Evolutionary conservation across 2,888 invertebrate species (phyloP).

Genomic region (Miltochrista miniata): DNA sequence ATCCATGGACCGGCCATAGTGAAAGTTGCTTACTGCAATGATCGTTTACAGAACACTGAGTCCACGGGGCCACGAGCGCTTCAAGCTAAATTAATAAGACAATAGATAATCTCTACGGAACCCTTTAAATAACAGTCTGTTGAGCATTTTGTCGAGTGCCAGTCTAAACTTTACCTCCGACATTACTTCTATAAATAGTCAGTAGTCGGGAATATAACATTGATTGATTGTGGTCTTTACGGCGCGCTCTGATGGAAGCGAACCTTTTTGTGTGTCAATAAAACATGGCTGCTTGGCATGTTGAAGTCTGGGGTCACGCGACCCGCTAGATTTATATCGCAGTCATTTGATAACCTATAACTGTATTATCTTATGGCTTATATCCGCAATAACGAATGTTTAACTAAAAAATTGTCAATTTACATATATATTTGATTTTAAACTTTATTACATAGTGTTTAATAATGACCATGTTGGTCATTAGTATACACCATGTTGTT

Average conservation of each 20-base stretch:
- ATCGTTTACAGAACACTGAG: too few relatives aligned
- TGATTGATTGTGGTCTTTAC: slow-evolving; percentile 38
- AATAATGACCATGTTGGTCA: too few relatives aligned
- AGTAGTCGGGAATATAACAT: slow-evolving; percentile 18
- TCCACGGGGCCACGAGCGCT: too few relatives aligned
- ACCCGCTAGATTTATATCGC: slow-evolving; percentile 24
- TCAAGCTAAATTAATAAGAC: too few relatives aligned
- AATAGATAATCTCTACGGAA: neutral
- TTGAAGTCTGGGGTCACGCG: slow-evolving; percentile 2
- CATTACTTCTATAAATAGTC: slow-evolving; percentile 1
- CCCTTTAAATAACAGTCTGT: neutral
- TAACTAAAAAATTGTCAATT: too few relatives aligned
- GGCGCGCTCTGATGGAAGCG: slow-evolving; percentile 11
- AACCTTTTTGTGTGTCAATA: slow-evolving; percentile 28
- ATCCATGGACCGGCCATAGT: too few relatives aligned
- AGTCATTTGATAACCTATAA: slow-evolving; percentile 25
- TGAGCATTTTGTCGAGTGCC: neutral
- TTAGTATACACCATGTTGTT: too few relatives aligned
- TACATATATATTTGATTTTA: too few relatives aligned
- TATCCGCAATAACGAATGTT: neutral
- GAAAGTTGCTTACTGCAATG: too few relatives aligned
- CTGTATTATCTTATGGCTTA: neutral
- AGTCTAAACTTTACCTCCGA: slow-evolving; percentile 1
- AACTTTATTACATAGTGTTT: too few relatives aligned
- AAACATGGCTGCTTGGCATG: slow-evolving; percentile 19